Conservation (phyloP, 2,113 vertebrate genomes). For the Spheniscus mendiculus region DNA sequence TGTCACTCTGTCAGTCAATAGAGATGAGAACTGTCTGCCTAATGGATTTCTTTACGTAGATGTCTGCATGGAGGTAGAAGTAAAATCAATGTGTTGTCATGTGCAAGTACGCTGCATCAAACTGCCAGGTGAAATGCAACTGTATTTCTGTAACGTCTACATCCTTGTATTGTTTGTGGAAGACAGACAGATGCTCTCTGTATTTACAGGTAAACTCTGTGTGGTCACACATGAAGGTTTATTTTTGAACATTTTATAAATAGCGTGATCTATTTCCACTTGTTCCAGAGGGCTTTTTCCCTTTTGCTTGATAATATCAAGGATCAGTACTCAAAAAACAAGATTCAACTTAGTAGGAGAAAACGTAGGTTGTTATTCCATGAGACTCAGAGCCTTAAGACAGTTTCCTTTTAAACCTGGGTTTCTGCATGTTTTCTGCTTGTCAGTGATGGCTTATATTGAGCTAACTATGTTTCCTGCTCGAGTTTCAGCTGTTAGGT, state of each 20-base stretch:
- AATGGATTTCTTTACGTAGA: slow-evolving; percentile 98
- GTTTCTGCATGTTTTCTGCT: not conserved
- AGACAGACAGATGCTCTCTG: slow-evolving; percentile 78
- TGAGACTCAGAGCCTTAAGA: not conserved
- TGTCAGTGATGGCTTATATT: not conserved
- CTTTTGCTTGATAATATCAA: not conserved
- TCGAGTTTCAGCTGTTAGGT: not conserved
- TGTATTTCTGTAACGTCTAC: slow-evolving; percentile 82
- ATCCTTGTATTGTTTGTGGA: slow-evolving; percentile 70
- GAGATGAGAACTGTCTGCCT: slow-evolving; percentile 98
- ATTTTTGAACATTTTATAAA: slow-evolving; percentile 21
- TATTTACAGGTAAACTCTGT: slow-evolving; percentile 62
- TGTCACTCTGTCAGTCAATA: slow-evolving; percentile 99
- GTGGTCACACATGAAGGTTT: slow-evolving; percentile 18
- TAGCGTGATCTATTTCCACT: not conserved
- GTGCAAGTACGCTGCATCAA: slow-evolving; percentile 88
- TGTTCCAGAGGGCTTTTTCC: not conserved
- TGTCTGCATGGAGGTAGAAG: slow-evolving; percentile 92
- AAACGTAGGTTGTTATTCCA: not conserved
- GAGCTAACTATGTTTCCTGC: not conserved
- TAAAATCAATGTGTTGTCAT: slow-evolving; percentile 99
- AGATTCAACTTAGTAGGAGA: not conserved
- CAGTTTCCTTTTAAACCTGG: not conserved
- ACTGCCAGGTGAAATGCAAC: slow-evolving; percentile 88
- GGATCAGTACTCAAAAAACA: not conserved